Conservation (phyloP, 2,113 vertebrate species). For the Rhodinocichla rosea region DNA sequence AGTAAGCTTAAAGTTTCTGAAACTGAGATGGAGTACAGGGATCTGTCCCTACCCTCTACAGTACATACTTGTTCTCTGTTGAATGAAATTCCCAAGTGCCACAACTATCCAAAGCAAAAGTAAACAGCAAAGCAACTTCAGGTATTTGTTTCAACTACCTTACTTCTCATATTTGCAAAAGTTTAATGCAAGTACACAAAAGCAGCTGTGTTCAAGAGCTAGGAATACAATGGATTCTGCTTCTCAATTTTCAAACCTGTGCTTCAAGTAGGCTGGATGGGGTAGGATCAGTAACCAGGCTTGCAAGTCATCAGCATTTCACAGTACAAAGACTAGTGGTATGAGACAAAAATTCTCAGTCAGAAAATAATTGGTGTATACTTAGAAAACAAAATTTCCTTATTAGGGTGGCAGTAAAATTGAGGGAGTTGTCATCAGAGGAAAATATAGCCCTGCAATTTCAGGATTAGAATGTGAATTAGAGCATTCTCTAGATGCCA, state of each 20-base stretch:
- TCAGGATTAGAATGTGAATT: constrained; percentile 67
- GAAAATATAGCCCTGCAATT: constrained; percentile 63
- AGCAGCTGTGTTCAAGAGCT: neutral
- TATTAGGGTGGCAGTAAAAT: constrained; percentile 53
- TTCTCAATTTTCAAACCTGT: neutral
- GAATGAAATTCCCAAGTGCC: neutral
- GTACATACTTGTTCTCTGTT: neutral
- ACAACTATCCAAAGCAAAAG: neutral
- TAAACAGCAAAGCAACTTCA: neutral
- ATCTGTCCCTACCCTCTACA: neutral
- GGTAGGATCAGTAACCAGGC: neutral
- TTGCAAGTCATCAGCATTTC: constrained; percentile 15
- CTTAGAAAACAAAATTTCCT: constrained; percentile 55
- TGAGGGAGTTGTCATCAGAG: constrained; percentile 46
- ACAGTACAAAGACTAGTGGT: constrained; percentile 10
- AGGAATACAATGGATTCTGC: neutral
- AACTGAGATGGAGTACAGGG: neutral
- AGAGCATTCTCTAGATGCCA: constrained; percentile 65
- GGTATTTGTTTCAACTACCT: neutral
- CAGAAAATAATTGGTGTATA: neutral
- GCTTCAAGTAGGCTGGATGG: neutral
- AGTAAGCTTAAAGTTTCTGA: neutral
- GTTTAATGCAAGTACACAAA: neutral
- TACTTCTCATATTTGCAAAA: neutral
- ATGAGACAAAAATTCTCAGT: constrained; percentile 38